A percentile compares a stretch with the other conserved stretches of the same genome.
Evolutionary conservation across 2,888 invertebrate genomes (phyloP).

Genomic region (Lasioglossum malachurum): DNA sequence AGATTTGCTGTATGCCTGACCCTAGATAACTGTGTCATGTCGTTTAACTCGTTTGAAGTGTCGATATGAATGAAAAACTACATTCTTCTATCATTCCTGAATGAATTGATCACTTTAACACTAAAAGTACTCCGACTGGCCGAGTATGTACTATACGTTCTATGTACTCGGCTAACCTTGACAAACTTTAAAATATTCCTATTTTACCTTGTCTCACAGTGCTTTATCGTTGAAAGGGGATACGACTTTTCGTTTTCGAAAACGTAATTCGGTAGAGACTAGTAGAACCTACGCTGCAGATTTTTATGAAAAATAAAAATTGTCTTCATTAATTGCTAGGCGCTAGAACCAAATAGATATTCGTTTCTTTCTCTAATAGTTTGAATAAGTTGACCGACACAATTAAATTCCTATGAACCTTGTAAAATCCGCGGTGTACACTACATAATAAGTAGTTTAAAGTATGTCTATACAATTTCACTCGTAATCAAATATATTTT

Average conservation of each 20-base stretch:
- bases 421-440: no score
- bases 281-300: no score
- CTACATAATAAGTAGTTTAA: background rate
- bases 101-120: conserved; percentile 7
- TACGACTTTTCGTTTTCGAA: no score
- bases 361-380: no score
- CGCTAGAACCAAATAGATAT: no score
- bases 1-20: background rate
- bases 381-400: no score
- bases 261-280: no score
- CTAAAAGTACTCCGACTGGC: background rate
- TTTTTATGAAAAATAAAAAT: no score
- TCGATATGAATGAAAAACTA: conserved; percentile 35
- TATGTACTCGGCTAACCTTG: background rate
- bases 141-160: background rate
- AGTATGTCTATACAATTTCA: background rate
- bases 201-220: background rate
- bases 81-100: conserved; percentile 18
- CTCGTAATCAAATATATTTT: background rate
- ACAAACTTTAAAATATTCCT: background rate
- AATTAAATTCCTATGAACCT: no score
- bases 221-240: background rate
- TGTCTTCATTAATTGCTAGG: no score
- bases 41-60: conserved; percentile 20
- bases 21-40: conserved; percentile 26